Conservation (phyloP, 1,140 invertebrate species). For the Thaumetopoea pityocampa region DNA sequence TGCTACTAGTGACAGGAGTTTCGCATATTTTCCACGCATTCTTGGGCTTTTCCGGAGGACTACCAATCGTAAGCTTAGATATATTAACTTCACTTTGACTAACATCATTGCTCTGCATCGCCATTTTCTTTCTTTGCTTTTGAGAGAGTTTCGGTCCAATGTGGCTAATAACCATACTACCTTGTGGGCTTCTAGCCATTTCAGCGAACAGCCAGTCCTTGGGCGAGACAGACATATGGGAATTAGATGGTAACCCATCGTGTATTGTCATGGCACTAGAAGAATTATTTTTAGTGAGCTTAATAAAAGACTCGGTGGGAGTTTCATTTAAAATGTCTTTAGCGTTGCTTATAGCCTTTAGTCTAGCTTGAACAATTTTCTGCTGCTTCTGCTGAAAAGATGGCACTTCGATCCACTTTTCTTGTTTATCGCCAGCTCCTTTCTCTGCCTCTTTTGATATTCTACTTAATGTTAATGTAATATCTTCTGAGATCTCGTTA, state of each 20-base stretch:
- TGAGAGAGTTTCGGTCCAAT: conserved; percentile 78
- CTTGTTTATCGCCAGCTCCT: conserved; percentile 33
- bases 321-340: conserved; percentile 64
- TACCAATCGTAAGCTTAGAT: conserved; percentile 42
- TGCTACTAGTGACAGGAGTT: conserved; percentile 37
- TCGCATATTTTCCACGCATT: conserved; percentile 70
- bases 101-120: conserved; percentile 46
- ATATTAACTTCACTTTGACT: conserved; percentile 49
- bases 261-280: conserved; percentile 32
- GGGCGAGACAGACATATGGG: conserved; percentile 51
- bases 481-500: conserved; percentile 56
- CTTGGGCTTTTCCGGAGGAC: conserved; percentile 47
- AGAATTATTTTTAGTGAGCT: conserved; percentile 55
- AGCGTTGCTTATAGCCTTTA: conserved; percentile 68
- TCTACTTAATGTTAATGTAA: conserved; percentile 62
- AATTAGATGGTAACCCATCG: conserved; percentile 41
- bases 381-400: conserved; percentile 61
- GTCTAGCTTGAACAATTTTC: conserved; percentile 67
- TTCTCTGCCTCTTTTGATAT: conserved; percentile 53
- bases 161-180: conserved; percentile 54
- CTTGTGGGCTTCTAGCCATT: conserved; percentile 39
- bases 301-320: conserved; percentile 52
- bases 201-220: conserved; percentile 37
- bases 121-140: conserved; percentile 78
- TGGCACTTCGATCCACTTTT: conserved; percentile 66